Percentiles rank a stretch among this genome's conserved stretches.
Evolutionary conservation across 2,113 vertebrate genomes (phyloP).

Genomic region (Rhagologus leucostigma): DNA sequence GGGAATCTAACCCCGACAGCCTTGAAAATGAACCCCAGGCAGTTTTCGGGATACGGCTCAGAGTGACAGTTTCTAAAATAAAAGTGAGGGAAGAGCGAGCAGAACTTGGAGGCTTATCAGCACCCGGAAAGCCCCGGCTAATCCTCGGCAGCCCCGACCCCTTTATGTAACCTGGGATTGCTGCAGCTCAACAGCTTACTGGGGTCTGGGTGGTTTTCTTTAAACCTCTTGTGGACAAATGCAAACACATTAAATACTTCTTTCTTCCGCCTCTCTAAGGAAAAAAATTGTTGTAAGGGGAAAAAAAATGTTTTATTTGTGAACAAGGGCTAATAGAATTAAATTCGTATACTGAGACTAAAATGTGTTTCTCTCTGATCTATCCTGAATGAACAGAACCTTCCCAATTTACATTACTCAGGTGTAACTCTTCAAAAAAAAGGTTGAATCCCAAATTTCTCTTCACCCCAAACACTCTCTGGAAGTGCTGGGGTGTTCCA

Average conservation of each 20-base stretch:
- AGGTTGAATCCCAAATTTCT: not conserved
- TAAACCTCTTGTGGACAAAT: not conserved
- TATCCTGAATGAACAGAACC: not conserved
- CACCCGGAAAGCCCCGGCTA: constrained; percentile 19
- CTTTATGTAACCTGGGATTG: constrained; percentile 46
- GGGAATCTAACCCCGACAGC: not conserved
- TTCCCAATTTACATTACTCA: not conserved
- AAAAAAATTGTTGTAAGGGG: not conserved
- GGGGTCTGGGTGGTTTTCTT: not conserved
- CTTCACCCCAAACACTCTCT: not conserved
- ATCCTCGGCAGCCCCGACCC: not conserved
- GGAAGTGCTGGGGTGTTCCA: not conserved
- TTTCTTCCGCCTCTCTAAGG: not conserved
- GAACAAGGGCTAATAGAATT: not conserved
- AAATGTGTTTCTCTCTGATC: not conserved
- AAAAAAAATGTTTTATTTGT: not conserved
- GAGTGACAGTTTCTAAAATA: not conserved
- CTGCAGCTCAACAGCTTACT: constrained; percentile 27
- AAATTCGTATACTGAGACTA: not conserved
- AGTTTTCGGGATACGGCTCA: not conserved
- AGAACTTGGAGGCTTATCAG: constrained; percentile 7
- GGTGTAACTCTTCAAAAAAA: not conserved
- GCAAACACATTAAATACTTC: not conserved
- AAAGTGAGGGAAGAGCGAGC: not conserved
- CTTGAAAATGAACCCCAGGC: not conserved